A percentile compares a stretch with the other conserved stretches of the same genome.
phyloP scores from a whole-genome alignment of 2,888 invertebrate species.

The Apamea sordens region DNA sequence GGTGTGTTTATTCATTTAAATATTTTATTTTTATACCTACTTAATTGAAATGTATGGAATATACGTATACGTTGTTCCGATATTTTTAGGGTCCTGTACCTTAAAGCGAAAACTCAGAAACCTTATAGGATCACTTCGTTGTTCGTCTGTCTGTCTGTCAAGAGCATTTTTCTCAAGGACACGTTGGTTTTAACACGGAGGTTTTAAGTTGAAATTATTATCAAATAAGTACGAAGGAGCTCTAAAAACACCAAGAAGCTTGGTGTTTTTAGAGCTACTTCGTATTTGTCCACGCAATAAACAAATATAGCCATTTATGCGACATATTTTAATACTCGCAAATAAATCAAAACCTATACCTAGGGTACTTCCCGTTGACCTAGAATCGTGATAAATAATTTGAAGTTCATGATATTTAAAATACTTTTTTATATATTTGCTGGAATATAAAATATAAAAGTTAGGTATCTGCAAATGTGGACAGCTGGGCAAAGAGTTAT shows the following conservation, averaged over 20 bases:
- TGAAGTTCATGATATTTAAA: too few species aligned
- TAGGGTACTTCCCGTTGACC: too few species aligned
- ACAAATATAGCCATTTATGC: not conserved
- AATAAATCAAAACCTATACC: too few species aligned
- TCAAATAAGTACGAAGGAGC: not conserved
- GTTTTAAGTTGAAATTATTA: not conserved
- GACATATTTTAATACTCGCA: not conserved
- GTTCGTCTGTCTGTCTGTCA: not conserved
- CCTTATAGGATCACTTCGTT: not conserved
- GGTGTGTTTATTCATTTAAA: slow-evolving; percentile 36
- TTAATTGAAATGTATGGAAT: slow-evolving; percentile 2
- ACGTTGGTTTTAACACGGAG: too few species aligned
- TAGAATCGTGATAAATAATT: not conserved
- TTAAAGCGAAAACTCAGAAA: not conserved
- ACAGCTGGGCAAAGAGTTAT: not conserved
- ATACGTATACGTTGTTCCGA: not conserved
- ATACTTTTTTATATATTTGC: not conserved
- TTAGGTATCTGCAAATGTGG: not conserved
- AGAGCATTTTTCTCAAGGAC: not conserved
- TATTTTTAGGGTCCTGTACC: not conserved
- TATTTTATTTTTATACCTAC: slow-evolving; percentile 30
- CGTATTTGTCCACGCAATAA: not conserved
- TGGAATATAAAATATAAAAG: not conserved
- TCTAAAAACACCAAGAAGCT: not conserved
- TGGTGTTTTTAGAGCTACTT: too few species aligned